Evolutionary conservation across 35 echinoderm and acorn worm species (phyloP).

Genomic region (Lytechinus pictus): DNA sequence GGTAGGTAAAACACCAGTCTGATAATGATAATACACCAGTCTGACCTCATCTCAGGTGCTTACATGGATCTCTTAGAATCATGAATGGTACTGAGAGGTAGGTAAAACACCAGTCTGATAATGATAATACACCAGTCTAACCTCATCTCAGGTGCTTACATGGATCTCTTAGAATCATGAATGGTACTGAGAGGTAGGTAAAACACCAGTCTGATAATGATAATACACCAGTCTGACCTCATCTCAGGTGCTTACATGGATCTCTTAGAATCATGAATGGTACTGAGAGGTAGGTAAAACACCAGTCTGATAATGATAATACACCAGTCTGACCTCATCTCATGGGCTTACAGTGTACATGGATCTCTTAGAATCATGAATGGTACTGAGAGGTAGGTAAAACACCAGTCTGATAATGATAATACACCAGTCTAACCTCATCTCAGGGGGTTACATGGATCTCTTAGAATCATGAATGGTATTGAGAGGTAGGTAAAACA

Average conservation of each 20-base stretch:
- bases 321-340: no score
- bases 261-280: conserved; percentile 36
- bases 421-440: conserved; percentile 60
- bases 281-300: not conserved
- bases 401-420: conserved; percentile 21
- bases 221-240: conserved; percentile 62
- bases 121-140: no score
- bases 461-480: conserved; percentile 37
- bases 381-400: no score
- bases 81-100: not conserved
- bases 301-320: not conserved
- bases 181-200: no score
- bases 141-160: no score
- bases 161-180: no score
- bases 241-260: conserved; percentile 78
- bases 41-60: conserved; percentile 62
- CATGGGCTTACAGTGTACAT: no score
- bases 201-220: conserved; percentile 12
- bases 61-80: conserved; percentile 74
- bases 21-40: conserved; percentile 55
- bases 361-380: no score
- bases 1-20: not conserved
- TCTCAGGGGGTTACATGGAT: conserved; percentile 77
- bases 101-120: not conserved
- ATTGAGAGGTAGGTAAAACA: not conserved